A percentile compares a stretch with the other conserved stretches of the same genome.
phyloP scores from a whole-genome alignment of 2,797 vertebrate genomes.

The Cichlasoma orientale region DNA sequence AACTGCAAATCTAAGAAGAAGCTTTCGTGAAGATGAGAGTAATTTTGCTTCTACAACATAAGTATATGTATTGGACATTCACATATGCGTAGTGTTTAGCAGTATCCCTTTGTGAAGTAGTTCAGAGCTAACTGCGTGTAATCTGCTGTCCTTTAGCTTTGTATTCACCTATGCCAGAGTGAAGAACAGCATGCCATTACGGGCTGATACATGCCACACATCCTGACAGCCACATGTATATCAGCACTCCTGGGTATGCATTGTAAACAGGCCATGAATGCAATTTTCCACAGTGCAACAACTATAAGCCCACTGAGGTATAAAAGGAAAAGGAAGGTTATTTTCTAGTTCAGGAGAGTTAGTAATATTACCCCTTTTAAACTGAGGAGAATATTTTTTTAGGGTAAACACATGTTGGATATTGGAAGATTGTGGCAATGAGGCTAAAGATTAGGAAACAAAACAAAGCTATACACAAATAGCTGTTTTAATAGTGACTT shows the following conservation, averaged over 20 bases:
- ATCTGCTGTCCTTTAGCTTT: slow-evolving; percentile 44
- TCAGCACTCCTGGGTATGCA: slow-evolving; percentile 45
- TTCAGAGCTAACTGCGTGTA: slow-evolving; percentile 51
- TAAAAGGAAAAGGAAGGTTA: slow-evolving; percentile 71
- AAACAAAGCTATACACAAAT: slow-evolving; percentile 32
- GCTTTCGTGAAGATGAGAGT: slow-evolving; percentile 59
- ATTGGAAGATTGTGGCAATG: slow-evolving; percentile 19
- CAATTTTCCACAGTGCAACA: slow-evolving; percentile 60
- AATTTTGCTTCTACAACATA: slow-evolving; percentile 65
- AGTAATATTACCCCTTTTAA: slow-evolving; percentile 40
- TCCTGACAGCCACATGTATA: slow-evolving; percentile 52
- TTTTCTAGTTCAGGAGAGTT: slow-evolving; percentile 53
- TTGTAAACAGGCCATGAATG: slow-evolving; percentile 73
- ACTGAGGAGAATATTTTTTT: slow-evolving; percentile 29
- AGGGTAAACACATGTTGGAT: slow-evolving; percentile 25
- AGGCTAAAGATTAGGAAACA: slow-evolving; percentile 32
- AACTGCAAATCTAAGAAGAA: slow-evolving; percentile 49
- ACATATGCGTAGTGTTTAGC: slow-evolving; percentile 44
- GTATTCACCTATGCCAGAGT: slow-evolving; percentile 42
- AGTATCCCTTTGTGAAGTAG: slow-evolving; percentile 17
- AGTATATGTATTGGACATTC: slow-evolving; percentile 47
- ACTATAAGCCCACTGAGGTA: slow-evolving; percentile 64
- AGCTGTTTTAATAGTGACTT: slow-evolving; percentile 45
- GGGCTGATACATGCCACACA: slow-evolving; percentile 32
- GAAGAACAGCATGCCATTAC: slow-evolving; percentile 67